These are phyloP conservation scores for Troides aeacus DNA, from an alignment of 2,888 invertebrate genomes.

Conservation along the genomic window DNA sequence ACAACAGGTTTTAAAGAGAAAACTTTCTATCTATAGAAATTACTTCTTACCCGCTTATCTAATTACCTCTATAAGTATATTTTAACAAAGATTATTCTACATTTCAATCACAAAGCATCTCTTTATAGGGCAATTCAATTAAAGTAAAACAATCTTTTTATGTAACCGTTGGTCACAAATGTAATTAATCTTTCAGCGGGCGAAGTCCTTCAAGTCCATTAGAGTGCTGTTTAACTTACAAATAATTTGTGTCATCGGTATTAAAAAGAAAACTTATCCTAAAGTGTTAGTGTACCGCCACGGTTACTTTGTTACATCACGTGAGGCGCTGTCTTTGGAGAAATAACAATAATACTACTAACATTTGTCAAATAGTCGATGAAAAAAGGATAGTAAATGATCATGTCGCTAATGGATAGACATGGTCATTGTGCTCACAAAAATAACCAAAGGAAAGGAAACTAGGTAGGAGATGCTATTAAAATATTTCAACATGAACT, in stretches of 20 bases:
- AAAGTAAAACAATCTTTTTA: neutral
- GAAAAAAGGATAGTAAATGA: too few species aligned
- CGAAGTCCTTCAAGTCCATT: slow-evolving; percentile 2
- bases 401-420: too few species aligned
- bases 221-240: neutral
- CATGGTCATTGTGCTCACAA: too few species aligned
- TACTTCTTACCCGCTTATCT: neutral
- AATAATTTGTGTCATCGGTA: neutral
- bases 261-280: neutral
- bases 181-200: neutral
- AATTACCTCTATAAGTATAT: neutral
- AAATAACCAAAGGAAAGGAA: too few species aligned
- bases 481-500: too few species aligned
- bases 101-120: neutral
- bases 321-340: too few species aligned
- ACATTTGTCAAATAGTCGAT: neutral
- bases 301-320: too few species aligned
- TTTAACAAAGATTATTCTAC: neutral
- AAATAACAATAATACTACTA: neutral
- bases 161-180: neutral
- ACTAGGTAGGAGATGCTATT: too few species aligned
- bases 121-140: slow-evolving; percentile 5
- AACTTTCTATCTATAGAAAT: neutral
- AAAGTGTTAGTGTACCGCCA: neutral
- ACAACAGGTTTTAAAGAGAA: neutral